Conservation (phyloP, 2,888 invertebrate species). For the Scaptomyza cyrtandrae region DNA sequence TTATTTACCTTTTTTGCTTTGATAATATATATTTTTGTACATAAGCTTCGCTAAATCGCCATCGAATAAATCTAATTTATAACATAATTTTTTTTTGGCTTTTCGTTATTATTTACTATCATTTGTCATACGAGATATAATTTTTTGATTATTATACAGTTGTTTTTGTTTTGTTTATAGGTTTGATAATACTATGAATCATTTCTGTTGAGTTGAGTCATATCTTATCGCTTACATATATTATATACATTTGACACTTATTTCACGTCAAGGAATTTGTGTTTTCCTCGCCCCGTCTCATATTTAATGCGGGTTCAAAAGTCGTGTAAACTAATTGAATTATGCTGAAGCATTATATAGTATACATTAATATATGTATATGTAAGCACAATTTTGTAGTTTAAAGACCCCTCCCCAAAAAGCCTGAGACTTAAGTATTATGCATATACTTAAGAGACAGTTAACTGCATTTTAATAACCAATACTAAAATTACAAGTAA, state of each 20-base stretch:
- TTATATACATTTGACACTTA: background rate
- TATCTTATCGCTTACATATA: constrained; percentile 26
- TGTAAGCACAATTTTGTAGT: background rate
- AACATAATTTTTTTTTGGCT: constrained; percentile 25
- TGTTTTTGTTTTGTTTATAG: too few relatives aligned
- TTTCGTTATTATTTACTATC: constrained; percentile 6
- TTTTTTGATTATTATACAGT: background rate
- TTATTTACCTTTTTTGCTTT: constrained; percentile 14
- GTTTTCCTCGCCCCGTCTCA: constrained; percentile 8
- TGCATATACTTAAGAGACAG: constrained; percentile 3
- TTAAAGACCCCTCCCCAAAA: background rate
- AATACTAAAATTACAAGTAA: too few relatives aligned
- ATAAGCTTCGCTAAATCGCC: constrained; percentile 62
- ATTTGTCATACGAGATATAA: constrained; percentile 5
- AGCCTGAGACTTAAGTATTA: constrained; percentile 21
- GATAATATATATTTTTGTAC: constrained; percentile 48
- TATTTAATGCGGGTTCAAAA: constrained; percentile 32
- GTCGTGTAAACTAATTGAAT: constrained; percentile 37
- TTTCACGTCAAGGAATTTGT: constrained; percentile 3
- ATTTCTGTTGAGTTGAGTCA: constrained; percentile 29
- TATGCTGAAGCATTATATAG: constrained; percentile 14
- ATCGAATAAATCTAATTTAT: constrained; percentile 70
- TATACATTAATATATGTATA: background rate
- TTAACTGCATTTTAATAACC: constrained; percentile 13
- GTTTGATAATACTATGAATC: constrained; percentile 28